These are phyloP conservation scores for Pseudolycoriella hygida DNA, from an alignment of 2,888 invertebrate species.

Conservation along the genomic window DNA sequence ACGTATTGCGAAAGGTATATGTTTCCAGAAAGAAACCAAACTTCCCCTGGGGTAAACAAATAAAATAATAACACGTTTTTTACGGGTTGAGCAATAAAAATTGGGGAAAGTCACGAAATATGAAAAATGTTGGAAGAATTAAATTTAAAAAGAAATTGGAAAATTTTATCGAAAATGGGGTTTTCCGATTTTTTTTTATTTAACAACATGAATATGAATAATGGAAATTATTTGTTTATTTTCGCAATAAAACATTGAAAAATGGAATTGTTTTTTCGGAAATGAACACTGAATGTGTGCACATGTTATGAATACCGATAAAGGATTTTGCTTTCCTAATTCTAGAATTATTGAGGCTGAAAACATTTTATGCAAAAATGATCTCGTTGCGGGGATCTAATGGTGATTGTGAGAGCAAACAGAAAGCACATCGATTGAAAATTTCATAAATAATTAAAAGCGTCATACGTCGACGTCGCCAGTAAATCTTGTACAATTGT, in stretches of 20 bases:
- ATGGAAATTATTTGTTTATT: constrained; percentile 4
- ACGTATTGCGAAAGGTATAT: no score
- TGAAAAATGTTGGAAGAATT: constrained; percentile 3
- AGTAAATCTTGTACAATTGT: no score
- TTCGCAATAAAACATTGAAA: constrained; percentile 1
- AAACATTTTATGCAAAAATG: no score
- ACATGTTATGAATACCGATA: no score
- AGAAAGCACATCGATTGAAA: no score
- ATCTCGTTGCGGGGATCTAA: no score
- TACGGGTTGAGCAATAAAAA: constrained; percentile 2
- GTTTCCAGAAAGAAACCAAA: background rate
- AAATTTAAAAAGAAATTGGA: constrained; percentile 4
- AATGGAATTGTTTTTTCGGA: background rate
- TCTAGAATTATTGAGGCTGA: no score
- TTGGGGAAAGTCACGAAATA: constrained; percentile 4
- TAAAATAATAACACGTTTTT: constrained; percentile 4
- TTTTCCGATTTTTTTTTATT: background rate
- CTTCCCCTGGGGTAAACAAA: constrained; percentile 1
- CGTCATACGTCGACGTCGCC: no score
- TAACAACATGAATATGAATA: constrained; percentile 1
- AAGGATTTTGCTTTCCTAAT: no score
- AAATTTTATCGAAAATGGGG: constrained; percentile 3
- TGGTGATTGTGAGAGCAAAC: no score
- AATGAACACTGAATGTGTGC: no score
- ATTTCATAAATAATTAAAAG: no score